Base-by-base conservation (phyloP, 2,113 vertebrate genomes). In the Willisornis vidua region DNA sequence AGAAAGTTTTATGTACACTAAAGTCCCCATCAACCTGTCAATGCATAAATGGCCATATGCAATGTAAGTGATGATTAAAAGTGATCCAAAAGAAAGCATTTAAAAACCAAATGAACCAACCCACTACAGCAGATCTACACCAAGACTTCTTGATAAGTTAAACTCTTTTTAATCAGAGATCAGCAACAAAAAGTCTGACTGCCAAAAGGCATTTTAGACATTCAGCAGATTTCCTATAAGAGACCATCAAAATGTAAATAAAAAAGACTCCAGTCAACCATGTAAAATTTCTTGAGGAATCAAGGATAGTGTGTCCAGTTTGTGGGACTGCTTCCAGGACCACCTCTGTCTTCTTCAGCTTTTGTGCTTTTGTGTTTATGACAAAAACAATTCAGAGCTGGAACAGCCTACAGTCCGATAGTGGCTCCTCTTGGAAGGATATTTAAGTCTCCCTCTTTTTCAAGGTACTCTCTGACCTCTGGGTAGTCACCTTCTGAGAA, bases 11-110 rank as follows among this genome's bases (percentile, higher is more conserved):
- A 96, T 90, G 89, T 90, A 76, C 75, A n/a, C 62, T 96, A 85
- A 96, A 94, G 94, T 96, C 85, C 89, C 82, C 94, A 94, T 96
- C 95, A 96, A 97, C 93, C 94, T 96, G 93, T 97, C 96, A 97
- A 23, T 95, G 82, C 85, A 63, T 83, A 96, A 96, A 91, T 88
- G 87, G 85, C 75, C 67, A n/a, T 62, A 93, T 66, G 82, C 75
- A 91, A 72, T 77, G n/a, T 76, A 94, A 96, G 89, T 54, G 89
- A 87, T 94, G 94, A 96, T 95, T 96, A 93, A 62, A 94, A 96
- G 71, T 90, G 95, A 96, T 94, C 89, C 72, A 59, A 83, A 95
- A 93, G 71, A 95, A 94, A 91, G 75, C 85, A 88, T 91, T 94
- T 95, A 66, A 92, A 96, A 94, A 78, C 48, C 68, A 89, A 95